These are phyloP conservation scores for Brenthis hecate DNA, from an alignment of 2,888 invertebrate species.

Conservation along the genomic window DNA sequence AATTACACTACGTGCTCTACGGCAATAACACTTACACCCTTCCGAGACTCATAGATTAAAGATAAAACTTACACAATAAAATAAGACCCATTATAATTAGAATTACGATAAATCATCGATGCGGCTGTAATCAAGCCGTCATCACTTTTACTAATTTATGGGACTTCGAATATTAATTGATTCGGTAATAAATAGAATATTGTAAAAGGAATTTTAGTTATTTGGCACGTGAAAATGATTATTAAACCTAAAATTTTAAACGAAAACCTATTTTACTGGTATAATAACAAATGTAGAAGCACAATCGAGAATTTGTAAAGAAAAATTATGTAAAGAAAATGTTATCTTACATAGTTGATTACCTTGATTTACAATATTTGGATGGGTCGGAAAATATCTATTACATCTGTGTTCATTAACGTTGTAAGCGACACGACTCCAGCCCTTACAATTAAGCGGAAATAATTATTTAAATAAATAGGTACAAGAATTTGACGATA, in stretches of 20 bases:
- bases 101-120: constrained; percentile 72
- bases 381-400: constrained; percentile 76
- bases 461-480: constrained; percentile 78
- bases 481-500: constrained; percentile 59
- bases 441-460: constrained; percentile 70
- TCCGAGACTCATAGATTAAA: constrained; percentile 48
- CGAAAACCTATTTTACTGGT: neutral
- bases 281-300: neutral
- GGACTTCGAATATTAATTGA: constrained; percentile 33
- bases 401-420: constrained; percentile 79
- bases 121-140: constrained; percentile 47
- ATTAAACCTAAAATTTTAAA: neutral
- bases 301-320: neutral
- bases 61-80: constrained; percentile 67
- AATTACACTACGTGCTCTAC: constrained; percentile 71
- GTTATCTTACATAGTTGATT: constrained; percentile 31
- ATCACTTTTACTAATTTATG: constrained; percentile 46
- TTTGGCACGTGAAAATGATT: constrained; percentile 3
- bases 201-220: neutral
- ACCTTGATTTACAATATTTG: constrained; percentile 60
- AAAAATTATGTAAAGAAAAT: neutral
- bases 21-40: constrained; percentile 62
- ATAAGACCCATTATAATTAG: constrained; percentile 66
- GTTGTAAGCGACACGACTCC: constrained; percentile 62
- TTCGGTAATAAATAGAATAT: constrained; percentile 15